Evolutionary conservation across 1,140 invertebrate species (phyloP), one percentile per base, ranked within the genome.

Genomic region (Mycetomoellerius zeteki): DNA sequence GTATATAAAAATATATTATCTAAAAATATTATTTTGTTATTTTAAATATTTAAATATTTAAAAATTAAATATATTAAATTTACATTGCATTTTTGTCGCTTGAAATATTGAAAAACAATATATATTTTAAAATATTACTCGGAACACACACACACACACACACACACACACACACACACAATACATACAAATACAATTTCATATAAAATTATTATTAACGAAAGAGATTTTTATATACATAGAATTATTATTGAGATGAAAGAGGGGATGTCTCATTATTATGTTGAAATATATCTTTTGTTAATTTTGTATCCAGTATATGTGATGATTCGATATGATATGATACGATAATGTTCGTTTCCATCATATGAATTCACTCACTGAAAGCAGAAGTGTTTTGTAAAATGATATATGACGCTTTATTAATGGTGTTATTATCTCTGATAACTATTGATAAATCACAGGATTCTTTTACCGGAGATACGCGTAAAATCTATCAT

Each of bases 371-470:
- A 78, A 64, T 65, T 65, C 10, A 54, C 67, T 7, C n/a, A 47
- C 14, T 67, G 21, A 64, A 64, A 78, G 30, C 47, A 24, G 77
- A 80, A 80, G 47, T 52, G 62, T 65, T 78, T 64, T 50, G 24
- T 33, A 67, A 80, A 80, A 67, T 65, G 43, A 62, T 30, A 77
- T 33, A 80, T 47, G n/a, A 47, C 47, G 24, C 27, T 80, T 67
- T 67, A 67, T 67, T 80, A 80, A 80, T 67, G 30, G 47, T 43
- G 24, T 81, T 69, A 67, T 69, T 21, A 81, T 54, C 30, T 69
- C 12, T 54, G 30, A 52, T 69, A 81, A 72, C 16, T 56, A 27
- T 69, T 27, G 14, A 80, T 81, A 43, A 81, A 72, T 81, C 12
- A 71, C 33, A 30, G 16, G 6, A 27, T 81, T 72, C 16, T 81